A percentile compares a stretch with the other conserved stretches of the same genome.
Evolutionary conservation across 1,140 invertebrate genomes (phyloP).

Genomic region (Scaptomyza hsui): DNA sequence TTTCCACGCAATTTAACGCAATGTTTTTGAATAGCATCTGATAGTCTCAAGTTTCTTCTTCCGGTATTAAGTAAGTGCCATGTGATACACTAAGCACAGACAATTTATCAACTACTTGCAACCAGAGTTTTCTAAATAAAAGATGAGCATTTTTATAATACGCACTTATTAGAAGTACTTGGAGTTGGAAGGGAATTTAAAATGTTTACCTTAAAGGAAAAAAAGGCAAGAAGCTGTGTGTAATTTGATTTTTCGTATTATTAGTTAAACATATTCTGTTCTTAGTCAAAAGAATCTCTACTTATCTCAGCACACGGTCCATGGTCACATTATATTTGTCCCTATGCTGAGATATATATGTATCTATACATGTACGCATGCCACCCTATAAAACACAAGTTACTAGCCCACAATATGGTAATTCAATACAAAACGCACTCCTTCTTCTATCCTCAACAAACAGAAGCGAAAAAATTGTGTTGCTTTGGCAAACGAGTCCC

Average conservation of each 20-base stretch:
- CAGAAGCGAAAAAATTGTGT: slow-evolving; percentile 8
- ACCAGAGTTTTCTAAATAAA: not conserved
- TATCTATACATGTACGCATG: not conserved
- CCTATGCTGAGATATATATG: no score
- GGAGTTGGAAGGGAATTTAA: no score
- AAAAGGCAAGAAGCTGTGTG: no score
- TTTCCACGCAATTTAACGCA: slow-evolving; percentile 76
- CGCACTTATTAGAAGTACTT: no score
- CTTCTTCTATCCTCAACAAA: not conserved
- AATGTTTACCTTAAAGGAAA: no score
- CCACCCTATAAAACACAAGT: not conserved
- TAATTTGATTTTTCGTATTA: no score
- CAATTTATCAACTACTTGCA: not conserved
- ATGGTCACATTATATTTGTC: no score
- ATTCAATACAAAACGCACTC: slow-evolving; percentile 26
- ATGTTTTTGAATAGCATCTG: slow-evolving; percentile 41
- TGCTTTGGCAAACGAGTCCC: slow-evolving; percentile 8
- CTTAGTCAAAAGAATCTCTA: no score
- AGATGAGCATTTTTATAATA: not conserved
- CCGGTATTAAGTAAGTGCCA: not conserved
- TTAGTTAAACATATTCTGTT: no score
- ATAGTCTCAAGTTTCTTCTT: not conserved
- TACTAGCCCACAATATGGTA: slow-evolving; percentile 14
- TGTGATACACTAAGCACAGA: not conserved
- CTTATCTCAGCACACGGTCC: no score